A percentile compares a stretch with the other conserved stretches of the same genome.
Evolutionary conservation across 2,888 invertebrate genomes (phyloP).

Genomic region (Empis livida): DNA sequence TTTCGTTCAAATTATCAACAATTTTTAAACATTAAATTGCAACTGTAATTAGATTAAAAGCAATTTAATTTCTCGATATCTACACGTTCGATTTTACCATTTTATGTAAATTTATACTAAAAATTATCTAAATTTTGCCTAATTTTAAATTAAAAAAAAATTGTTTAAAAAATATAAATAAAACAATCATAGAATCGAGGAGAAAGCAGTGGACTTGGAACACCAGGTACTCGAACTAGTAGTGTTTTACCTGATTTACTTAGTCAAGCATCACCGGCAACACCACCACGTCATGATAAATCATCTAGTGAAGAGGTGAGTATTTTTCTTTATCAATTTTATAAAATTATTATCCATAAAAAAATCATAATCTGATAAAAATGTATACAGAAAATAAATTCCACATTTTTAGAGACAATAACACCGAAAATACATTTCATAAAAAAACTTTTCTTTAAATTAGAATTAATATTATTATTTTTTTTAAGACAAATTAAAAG

Average conservation of each 20-base stretch:
- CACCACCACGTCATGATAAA: conserved; percentile 81
- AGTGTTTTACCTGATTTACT: conserved; percentile 91
- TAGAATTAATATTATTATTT: conserved; percentile 2
- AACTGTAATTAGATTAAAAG: too few species aligned
- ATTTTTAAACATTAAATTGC: too few species aligned
- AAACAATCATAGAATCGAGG: conserved; percentile 30
- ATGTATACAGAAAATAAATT: neutral
- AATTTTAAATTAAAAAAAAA: conserved; percentile 5
- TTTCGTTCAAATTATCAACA: too few species aligned
- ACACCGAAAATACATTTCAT: too few species aligned
- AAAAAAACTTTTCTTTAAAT: neutral
- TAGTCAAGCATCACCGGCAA: conserved; percentile 76
- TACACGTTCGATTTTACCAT: too few species aligned
- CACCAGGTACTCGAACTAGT: conserved; percentile 66
- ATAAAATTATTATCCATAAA: conserved; percentile 2
- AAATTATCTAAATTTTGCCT: neutral
- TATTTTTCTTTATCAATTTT: conserved; percentile 15
- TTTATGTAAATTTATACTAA: neutral
- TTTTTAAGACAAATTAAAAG: conserved; percentile 3
- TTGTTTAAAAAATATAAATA: conserved; percentile 1
- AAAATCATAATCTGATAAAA: conserved; percentile 9
- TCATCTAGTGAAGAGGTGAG: conserved; percentile 91
- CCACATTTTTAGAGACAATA: neutral
- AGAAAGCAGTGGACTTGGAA: conserved; percentile 41
- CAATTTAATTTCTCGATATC: too few species aligned